Evolutionary conservation across 2,888 invertebrate species (phyloP).

Genomic region (Cerastoderma edule): DNA sequence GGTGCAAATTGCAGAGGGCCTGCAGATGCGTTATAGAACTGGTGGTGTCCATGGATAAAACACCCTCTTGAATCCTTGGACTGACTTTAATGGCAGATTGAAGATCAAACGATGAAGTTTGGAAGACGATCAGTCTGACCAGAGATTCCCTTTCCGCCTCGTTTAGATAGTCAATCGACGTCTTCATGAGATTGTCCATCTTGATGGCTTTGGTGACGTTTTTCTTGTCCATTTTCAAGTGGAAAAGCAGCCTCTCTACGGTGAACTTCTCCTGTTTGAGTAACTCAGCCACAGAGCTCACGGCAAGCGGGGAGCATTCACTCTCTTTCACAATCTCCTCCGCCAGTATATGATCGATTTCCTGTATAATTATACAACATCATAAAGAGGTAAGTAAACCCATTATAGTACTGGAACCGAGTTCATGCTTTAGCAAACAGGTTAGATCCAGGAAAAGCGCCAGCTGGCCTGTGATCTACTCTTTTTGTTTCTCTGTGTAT

Average conservation of each 20-base stretch:
- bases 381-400: too few species aligned
- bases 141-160: slow-evolving; percentile 14
- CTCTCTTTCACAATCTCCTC: slow-evolving; percentile 45
- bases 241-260: slow-evolving; percentile 43
- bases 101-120: slow-evolving; percentile 32
- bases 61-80: neutral
- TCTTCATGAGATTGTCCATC: slow-evolving; percentile 32
- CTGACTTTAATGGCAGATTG: neutral
- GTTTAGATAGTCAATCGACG: slow-evolving; percentile 24
- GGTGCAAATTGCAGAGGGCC: neutral
- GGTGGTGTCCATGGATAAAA: neutral
- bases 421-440: too few species aligned
- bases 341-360: slow-evolving; percentile 22
- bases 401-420: too few species aligned
- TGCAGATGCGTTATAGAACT: too few species aligned
- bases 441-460: too few species aligned
- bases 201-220: slow-evolving; percentile 46
- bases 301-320: slow-evolving; percentile 51
- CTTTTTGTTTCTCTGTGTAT: too few species aligned
- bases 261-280: slow-evolving; percentile 32
- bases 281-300: slow-evolving; percentile 40
- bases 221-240: slow-evolving; percentile 49
- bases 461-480: too few species aligned
- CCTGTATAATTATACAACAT: slow-evolving; percentile 12
- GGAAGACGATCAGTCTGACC: slow-evolving; percentile 45